Percentiles rank a stretch among this genome's conserved stretches.
These are phyloP conservation scores for Bombyx mori DNA, from an alignment of 1,140 invertebrate genomes.

Conservation along the genomic window ASM3026992v2 NC_085133.1:293001-293500, in stretches of 20 bases:
- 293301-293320: no score
- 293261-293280: conserved; percentile 26
- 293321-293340: no score
- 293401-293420: not conserved
- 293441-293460: no score
- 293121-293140: conserved; percentile 97
- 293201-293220: conserved; percentile 90
- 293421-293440: not conserved
- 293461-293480: no score
- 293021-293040: no score
- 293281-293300: no score
- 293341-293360: no score
- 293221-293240: conserved; percentile 30
- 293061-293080: no score
- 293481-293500: no score
- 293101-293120: conserved; percentile 81
- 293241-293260: conserved; percentile 19
- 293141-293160: conserved; percentile 98
- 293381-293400: not conserved
- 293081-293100: conserved; percentile 2
- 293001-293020: no score
- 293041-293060: no score
- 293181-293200: conserved; percentile 98
- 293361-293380: no score
- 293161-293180: conserved; percentile 98